Base-by-base conservation (phyloP, 2,797 vertebrate genomes). In the Novumbra hubbsi region DNA sequence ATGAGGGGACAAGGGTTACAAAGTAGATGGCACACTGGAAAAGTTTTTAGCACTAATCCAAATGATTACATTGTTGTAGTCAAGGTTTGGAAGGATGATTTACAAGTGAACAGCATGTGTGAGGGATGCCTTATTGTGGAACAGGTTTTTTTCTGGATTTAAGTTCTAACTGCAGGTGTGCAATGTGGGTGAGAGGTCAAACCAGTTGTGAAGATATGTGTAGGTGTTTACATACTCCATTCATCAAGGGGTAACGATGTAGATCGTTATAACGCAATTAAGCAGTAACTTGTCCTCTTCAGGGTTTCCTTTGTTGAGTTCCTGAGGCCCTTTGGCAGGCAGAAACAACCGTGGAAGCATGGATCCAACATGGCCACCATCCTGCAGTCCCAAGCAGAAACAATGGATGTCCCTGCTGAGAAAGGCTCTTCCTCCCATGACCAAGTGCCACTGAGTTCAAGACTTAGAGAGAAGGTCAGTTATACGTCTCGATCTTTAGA, bases 271-370 rank as follows among this genome's bases (percentile, higher is more conserved):
- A n/a, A n/a, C 1, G 6, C n/a, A 5, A n/a, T 19, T 17, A 1
- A 52, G 50, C 50, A 52, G 50, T 6, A 52, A 52, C 50, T 19
- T 19, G 17, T 19, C 50, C 19, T 52, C 50, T 17, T 52, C 19
- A n/a, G 50, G 50, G 50, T 52, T 52, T 52, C 50, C 19, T 84
- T 83, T 49, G 17, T 27, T 11, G 78, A 86, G 50, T 86, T 88
- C 70, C 81, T 89, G 45, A 85, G 81, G 72, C 78, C 85, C 14
- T 90, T 86, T 80, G 78, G 75, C 69, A 85, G 77, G 0, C 70
- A 71, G 21, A 75, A 75, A 21, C 72, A 83, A 76, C 76, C 50
- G 0, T 76, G 76, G 64, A 78, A 77, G 60, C 76, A 66, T 27
- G 62, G 82, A 57, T 77, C 75, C 73, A 83, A 80, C 0, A 0